Conservation (phyloP, 2,888 invertebrate species). For the Nycteola revayana region DNA sequence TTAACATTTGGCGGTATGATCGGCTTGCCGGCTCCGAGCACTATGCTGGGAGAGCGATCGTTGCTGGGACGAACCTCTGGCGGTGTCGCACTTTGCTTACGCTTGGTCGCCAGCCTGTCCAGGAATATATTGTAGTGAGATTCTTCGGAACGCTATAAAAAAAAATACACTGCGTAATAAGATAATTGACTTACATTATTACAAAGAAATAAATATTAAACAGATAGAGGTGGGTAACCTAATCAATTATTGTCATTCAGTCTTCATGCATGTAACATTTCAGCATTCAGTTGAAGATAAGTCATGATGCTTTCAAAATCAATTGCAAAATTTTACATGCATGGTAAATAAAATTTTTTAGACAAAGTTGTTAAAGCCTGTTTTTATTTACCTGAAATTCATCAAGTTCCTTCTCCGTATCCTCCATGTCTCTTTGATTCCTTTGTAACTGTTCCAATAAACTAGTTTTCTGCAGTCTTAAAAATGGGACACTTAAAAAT, state of each 20-base stretch:
- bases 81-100: constrained; percentile 87
- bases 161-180: too few relatives aligned
- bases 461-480: constrained; percentile 93
- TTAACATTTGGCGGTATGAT: constrained; percentile 69
- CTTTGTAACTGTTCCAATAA: constrained; percentile 91
- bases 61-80: constrained; percentile 50
- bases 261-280: too few relatives aligned
- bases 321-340: too few relatives aligned
- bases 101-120: constrained; percentile 87
- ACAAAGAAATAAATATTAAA: too few relatives aligned
- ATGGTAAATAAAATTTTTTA: too few relatives aligned
- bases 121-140: constrained; percentile 88
- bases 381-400: constrained; percentile 85
- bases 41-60: constrained; percentile 73
- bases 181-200: too few relatives aligned
- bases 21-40: constrained; percentile 73
- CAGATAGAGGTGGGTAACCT: too few relatives aligned
- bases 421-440: constrained; percentile 90
- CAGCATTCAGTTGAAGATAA: too few relatives aligned
- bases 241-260: too few relatives aligned
- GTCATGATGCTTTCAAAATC: too few relatives aligned
- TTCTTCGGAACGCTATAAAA: constrained; percentile 84
- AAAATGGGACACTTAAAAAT: constrained; percentile 96
- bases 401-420: constrained; percentile 88
- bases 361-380: too few relatives aligned